phyloP scores from a whole-genome alignment of 2,888 invertebrate genomes.

The Orthonychiurus folsomi region DNA sequence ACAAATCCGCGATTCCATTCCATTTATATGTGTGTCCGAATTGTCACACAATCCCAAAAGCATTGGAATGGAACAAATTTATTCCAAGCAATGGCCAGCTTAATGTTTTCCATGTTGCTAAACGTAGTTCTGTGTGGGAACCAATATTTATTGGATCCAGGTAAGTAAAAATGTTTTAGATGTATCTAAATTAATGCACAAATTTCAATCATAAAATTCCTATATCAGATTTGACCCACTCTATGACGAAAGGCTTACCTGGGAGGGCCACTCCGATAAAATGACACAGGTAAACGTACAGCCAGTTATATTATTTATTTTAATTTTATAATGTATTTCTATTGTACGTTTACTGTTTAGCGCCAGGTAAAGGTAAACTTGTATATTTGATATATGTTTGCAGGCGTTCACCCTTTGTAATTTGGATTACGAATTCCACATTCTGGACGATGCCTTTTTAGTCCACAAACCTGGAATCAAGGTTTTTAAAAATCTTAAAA shows the following conservation, averaged over 20 bases:
- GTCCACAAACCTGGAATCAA: slow-evolving; percentile 63
- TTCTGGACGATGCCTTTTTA: slow-evolving; percentile 84
- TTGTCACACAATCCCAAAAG: slow-evolving; percentile 79
- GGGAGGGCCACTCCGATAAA: slow-evolving; percentile 92
- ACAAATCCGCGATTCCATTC: slow-evolving; percentile 76
- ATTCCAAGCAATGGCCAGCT: slow-evolving; percentile 42
- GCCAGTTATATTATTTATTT: too few species aligned
- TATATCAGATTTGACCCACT: slow-evolving; percentile 16
- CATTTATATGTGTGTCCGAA: slow-evolving; percentile 81
- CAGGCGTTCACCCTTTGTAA: slow-evolving; percentile 86
- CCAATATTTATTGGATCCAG: slow-evolving; percentile 75
- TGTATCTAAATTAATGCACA: slow-evolving; percentile 1
- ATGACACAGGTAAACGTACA: slow-evolving; percentile 72
- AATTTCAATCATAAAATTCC: not conserved
- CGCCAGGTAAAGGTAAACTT: not conserved
- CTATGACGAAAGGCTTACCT: slow-evolving; percentile 83
- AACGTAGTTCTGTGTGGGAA: slow-evolving; percentile 79
- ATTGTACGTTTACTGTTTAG: not conserved
- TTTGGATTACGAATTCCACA: slow-evolving; percentile 83
- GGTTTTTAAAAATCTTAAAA: slow-evolving; percentile 5
- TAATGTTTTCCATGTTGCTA: slow-evolving; percentile 78
- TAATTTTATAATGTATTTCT: not conserved
- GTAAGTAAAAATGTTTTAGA: slow-evolving; percentile 59
- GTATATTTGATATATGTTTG: slow-evolving; percentile 18
- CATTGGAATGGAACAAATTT: slow-evolving; percentile 53